Conservation (phyloP, 2,797 vertebrate species). For the Sylvilagus floridanus region DNA sequence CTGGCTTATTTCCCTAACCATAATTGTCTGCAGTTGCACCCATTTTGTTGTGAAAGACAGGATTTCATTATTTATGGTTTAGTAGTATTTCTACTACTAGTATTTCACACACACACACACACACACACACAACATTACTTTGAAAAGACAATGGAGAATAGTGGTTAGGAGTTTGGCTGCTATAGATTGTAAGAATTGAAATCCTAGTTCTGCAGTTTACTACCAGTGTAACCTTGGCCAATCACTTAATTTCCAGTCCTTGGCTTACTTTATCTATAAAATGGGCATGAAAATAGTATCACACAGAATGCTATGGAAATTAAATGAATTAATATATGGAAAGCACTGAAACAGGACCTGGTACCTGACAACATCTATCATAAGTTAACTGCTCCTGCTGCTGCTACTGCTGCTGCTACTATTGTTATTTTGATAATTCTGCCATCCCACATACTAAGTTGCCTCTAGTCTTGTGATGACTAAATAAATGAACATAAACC, state of each 20-base stretch:
- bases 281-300: not conserved
- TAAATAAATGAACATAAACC: not conserved
- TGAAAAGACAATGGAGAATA: not conserved
- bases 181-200: not conserved
- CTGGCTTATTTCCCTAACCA: too few species aligned
- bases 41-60: too few species aligned
- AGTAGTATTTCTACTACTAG: too few species aligned
- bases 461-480: conserved; percentile 26
- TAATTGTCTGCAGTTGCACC: too few species aligned
- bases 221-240: conserved; percentile 2
- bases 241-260: conserved; percentile 9
- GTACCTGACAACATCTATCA: not conserved
- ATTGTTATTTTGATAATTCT: not conserved
- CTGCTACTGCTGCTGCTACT: not conserved
- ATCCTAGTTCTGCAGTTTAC: not conserved
- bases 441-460: not conserved
- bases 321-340: conserved; percentile 9
- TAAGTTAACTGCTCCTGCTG: not conserved
- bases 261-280: conserved; percentile 15
- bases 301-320: not conserved
- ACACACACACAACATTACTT: too few species aligned
- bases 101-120: too few species aligned
- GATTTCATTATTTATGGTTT: too few species aligned
- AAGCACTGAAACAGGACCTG: not conserved
- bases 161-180: not conserved